Percentiles rank a stretch among this genome's conserved stretches.
These are phyloP conservation scores for Trinorchestia longiramus DNA, from an alignment of 1,140 invertebrate species.

Conservation along the genomic window DNA sequence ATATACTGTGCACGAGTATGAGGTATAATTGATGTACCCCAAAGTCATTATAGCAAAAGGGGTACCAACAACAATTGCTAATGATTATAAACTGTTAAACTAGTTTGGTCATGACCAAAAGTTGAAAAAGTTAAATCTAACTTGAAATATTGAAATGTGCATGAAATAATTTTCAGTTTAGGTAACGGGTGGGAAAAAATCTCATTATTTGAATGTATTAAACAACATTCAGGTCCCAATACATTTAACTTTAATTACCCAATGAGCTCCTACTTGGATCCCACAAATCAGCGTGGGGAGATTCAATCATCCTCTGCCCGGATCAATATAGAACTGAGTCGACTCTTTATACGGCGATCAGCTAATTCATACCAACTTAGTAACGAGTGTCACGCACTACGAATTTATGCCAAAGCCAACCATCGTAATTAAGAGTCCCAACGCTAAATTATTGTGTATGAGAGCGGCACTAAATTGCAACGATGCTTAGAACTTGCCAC, in stretches of 20 bases:
- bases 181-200: no score
- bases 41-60: neutral
- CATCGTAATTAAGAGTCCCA: neutral
- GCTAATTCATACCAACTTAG: neutral
- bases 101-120: neutral
- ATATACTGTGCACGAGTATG: neutral
- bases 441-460: neutral
- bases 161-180: neutral
- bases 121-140: neutral
- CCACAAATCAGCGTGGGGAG: neutral
- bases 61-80: neutral
- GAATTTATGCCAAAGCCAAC: neutral
- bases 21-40: neutral
- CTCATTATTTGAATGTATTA: neutral
- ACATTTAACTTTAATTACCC: neutral
- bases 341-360: neutral
- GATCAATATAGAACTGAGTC: neutral
- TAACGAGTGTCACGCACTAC: neutral
- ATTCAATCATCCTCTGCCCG: neutral
- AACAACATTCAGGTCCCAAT: neutral
- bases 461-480: neutral
- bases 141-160: neutral
- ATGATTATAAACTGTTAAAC: neutral
- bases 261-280: neutral
- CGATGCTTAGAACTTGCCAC: neutral